These are phyloP conservation scores for Nematolebias whitei DNA, from an alignment of 2,113 vertebrate species.

Conservation along the genomic window DNA sequence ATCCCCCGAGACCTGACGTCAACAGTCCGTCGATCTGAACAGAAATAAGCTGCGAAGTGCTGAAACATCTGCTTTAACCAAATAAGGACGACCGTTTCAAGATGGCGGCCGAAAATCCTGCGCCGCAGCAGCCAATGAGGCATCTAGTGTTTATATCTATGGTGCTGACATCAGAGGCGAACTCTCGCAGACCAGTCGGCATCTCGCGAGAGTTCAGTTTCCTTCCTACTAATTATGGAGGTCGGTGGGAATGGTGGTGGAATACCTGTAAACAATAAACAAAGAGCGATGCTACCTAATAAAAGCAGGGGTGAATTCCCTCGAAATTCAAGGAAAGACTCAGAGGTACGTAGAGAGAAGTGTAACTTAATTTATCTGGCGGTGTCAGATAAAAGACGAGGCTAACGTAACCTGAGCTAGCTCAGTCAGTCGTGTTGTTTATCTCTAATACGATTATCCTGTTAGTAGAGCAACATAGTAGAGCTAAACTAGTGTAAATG, in stretches of 20 bases:
- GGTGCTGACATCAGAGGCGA: neutral
- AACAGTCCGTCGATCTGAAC: too few species aligned
- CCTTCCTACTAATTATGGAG: conserved; percentile 74
- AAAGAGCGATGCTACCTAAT: conserved; percentile 80
- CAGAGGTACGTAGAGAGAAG: conserved; percentile 82
- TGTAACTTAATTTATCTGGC: neutral
- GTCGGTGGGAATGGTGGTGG: conserved; percentile 75
- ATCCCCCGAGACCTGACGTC: too few species aligned
- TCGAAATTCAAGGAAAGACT: conserved; percentile 91
- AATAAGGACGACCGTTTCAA: too few species aligned
- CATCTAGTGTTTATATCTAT: too few species aligned
- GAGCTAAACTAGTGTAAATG: neutral
- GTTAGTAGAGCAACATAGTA: neutral
- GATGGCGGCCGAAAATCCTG: too few species aligned
- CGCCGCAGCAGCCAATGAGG: too few species aligned
- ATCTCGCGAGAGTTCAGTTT: conserved; percentile 72
- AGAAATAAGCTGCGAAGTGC: too few species aligned
- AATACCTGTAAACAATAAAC: conserved; percentile 87
- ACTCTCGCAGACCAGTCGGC: neutral
- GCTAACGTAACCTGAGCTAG: conserved; percentile 28
- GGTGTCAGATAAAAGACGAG: neutral
- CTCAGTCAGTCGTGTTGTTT: conserved; percentile 1
- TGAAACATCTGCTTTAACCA: too few species aligned
- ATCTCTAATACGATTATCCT: neutral
- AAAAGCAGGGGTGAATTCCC: conserved; percentile 86